A percentile compares a stretch with the other conserved stretches of the same genome.
These are phyloP conservation scores for Ciconia stormi DNA, from an alignment of 2,113 vertebrate genomes.

Conservation along the genomic window DNA sequence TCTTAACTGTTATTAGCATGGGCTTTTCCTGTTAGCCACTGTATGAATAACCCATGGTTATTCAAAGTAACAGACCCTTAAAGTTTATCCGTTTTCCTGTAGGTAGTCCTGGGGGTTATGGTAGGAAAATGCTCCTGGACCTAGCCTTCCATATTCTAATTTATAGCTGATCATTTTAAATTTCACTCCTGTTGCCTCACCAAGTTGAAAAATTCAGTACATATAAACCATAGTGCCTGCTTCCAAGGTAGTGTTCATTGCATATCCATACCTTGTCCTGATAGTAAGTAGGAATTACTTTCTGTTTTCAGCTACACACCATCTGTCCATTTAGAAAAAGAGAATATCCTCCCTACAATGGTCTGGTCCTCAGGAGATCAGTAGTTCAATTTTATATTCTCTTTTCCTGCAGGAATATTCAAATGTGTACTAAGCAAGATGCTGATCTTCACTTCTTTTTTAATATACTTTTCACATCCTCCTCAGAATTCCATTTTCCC, in stretches of 20 bases:
- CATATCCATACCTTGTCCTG: neutral
- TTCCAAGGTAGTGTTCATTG: neutral
- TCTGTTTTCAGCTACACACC: neutral
- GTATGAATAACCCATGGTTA: neutral
- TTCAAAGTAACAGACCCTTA: neutral
- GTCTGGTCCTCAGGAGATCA: conserved; percentile 5
- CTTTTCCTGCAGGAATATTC: conserved; percentile 40
- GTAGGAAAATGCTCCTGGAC: neutral
- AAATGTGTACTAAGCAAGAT: conserved; percentile 27
- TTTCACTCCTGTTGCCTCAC: neutral
- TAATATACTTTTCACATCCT: conserved; percentile 53
- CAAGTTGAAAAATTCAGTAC: neutral
- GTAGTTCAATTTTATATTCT: conserved; percentile 33
- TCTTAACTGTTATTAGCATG: neutral
- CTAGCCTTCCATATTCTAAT: neutral
- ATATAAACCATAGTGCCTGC: neutral
- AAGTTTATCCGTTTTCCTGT: neutral
- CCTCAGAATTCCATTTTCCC: conserved; percentile 25
- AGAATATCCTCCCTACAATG: neutral
- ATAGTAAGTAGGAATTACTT: neutral
- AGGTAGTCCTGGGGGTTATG: neutral
- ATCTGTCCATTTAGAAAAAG: neutral
- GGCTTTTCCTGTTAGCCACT: neutral
- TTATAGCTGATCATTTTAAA: neutral
- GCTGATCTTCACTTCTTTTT: conserved; percentile 29